Conservation (phyloP, 1,140 invertebrate genomes). For the Xylocopa sonorina region DNA sequence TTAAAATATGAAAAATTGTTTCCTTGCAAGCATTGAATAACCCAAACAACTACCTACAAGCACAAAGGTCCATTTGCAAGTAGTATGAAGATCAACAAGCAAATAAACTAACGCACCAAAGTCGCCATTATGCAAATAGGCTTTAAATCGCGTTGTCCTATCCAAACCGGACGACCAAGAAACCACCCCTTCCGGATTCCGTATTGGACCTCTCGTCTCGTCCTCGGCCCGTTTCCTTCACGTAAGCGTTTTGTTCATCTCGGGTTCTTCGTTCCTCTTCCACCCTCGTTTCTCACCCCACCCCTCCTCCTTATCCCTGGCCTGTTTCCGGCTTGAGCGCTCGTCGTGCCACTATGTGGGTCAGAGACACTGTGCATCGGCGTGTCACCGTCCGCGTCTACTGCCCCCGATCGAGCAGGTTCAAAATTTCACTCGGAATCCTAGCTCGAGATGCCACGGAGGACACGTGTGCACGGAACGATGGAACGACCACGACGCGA, state of each 20-base stretch:
- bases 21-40: no score
- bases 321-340: slow-evolving; percentile 24
- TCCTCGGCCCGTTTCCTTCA: slow-evolving; percentile 46
- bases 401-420: slow-evolving; percentile 8
- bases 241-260: slow-evolving; percentile 32
- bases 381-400: background rate
- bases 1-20: no score
- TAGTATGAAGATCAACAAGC: no score
- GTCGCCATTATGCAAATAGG: no score
- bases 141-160: no score
- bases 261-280: slow-evolving; percentile 4
- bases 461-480: background rate
- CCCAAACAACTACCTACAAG: no score
- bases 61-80: no score
- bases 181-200: no score
- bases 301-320: slow-evolving; percentile 5
- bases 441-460: background rate
- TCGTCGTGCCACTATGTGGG: slow-evolving; percentile 25
- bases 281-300: background rate
- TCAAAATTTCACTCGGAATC: slow-evolving; percentile 45
- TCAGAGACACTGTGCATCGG: slow-evolving; percentile 17
- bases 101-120: no score
- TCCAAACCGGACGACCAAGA: no score
- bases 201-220: no score
- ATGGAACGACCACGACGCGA: background rate